Conservation (phyloP, 2,888 invertebrate genomes). For the Stictocephala bisonia region DNA sequence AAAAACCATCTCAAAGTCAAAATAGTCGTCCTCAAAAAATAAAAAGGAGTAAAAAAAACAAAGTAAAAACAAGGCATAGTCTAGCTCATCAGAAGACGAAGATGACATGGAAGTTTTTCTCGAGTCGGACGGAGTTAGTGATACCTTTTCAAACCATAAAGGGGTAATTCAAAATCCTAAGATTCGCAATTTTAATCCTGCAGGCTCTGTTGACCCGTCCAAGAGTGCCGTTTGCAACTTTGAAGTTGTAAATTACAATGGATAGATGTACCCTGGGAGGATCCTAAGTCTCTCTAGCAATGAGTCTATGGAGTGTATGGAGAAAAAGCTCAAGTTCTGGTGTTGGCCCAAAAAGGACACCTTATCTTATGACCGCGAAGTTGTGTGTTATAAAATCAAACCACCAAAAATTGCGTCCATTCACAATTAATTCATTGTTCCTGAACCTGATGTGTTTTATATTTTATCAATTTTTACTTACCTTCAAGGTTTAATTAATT, state of each 20-base stretch:
- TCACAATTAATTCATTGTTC: constrained; percentile 42
- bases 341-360: constrained; percentile 45
- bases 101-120: constrained; percentile 45
- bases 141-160: constrained; percentile 47
- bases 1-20: too few relatives aligned
- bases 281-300: constrained; percentile 28
- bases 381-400: constrained; percentile 41
- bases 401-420: constrained; percentile 44
- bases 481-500: too few relatives aligned
- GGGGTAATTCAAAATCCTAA: constrained; percentile 29
- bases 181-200: neutral
- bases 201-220: constrained; percentile 18
- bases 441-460: constrained; percentile 38
- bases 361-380: constrained; percentile 44
- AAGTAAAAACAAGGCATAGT: constrained; percentile 12
- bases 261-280: constrained; percentile 45
- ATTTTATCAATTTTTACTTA: constrained; percentile 8
- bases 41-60: too few relatives aligned
- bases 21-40: too few relatives aligned
- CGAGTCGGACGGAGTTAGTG: constrained; percentile 48
- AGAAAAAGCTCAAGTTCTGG: constrained; percentile 47
- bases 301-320: constrained; percentile 45
- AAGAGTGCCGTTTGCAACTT: constrained; percentile 34
- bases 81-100: constrained; percentile 42
- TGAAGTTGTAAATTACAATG: constrained; percentile 44